A percentile compares a stretch with the other conserved stretches of the same genome.
phyloP scores from a whole-genome alignment of 1,140 invertebrate genomes.

The Drosophila nasuta region DNA sequence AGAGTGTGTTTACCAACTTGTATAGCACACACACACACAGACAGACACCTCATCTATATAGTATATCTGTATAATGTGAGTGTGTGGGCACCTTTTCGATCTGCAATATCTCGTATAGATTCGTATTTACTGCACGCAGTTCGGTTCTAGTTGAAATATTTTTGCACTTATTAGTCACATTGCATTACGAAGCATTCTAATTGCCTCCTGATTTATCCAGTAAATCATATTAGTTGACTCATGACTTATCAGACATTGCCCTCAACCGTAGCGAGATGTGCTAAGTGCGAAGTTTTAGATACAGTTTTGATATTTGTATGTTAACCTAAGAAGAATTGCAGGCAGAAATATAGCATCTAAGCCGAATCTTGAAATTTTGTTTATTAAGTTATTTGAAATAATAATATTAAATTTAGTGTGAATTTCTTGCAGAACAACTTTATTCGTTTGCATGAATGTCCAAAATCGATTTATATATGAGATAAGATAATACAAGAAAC shows the following conservation, averaged over 20 bases:
- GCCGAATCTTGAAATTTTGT: too few relatives aligned
- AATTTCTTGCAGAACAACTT: too few relatives aligned
- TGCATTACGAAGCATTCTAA: constrained; percentile 14
- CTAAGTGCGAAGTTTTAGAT: neutral
- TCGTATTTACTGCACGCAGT: neutral
- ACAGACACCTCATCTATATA: neutral
- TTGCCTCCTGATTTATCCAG: neutral
- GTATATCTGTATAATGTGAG: constrained; percentile 4
- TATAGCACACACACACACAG: neutral
- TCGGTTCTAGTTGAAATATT: constrained; percentile 26
- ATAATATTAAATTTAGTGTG: too few relatives aligned
- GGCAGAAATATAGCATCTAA: too few relatives aligned
- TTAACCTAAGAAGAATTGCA: too few relatives aligned
- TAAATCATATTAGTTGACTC: neutral
- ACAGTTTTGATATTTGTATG: too few relatives aligned
- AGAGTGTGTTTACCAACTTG: constrained; percentile 44
- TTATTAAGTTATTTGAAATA: too few relatives aligned
- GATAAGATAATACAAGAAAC: too few relatives aligned
- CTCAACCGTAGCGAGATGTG: neutral
- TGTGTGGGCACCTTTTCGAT: constrained; percentile 1
- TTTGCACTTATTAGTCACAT: constrained; percentile 20
- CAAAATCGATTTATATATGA: too few relatives aligned
- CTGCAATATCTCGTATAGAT: constrained; percentile 11
- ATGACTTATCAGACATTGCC: constrained; percentile 26
- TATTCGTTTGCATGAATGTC: too few relatives aligned